phyloP scores from a whole-genome alignment of 2,888 invertebrate genomes.

The Philaethria dido region DNA sequence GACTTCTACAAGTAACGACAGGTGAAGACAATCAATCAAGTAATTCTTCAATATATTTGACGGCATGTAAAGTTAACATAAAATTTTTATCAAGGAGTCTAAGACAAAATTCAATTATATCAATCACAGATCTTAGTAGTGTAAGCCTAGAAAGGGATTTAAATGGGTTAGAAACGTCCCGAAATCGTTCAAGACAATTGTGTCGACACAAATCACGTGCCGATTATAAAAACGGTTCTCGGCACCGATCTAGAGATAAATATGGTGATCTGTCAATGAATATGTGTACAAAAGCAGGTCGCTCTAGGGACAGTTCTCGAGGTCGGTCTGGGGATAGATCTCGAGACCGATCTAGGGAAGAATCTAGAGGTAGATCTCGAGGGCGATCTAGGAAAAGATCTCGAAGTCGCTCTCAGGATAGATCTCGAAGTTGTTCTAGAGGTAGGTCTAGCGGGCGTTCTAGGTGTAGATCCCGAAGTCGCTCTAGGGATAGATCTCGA shows the following conservation, averaged over 20 bases:
- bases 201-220: neutral
- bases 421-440: conserved; percentile 38
- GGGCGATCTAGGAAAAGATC: conserved; percentile 29
- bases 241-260: conserved; percentile 21
- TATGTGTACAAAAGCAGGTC: conserved; percentile 17
- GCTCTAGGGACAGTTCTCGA: conserved; percentile 29
- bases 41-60: conserved; percentile 22
- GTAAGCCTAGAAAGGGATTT: too few species aligned
- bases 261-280: neutral
- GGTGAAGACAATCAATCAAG: conserved; percentile 30
- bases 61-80: neutral
- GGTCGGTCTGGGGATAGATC: conserved; percentile 29
- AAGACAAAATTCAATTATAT: neutral
- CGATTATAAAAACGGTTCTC: conserved; percentile 26
- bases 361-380: conserved; percentile 29
- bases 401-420: conserved; percentile 21
- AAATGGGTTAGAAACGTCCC: neutral
- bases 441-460: conserved; percentile 34
- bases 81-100: neutral
- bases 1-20: conserved; percentile 14
- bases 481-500: conserved; percentile 29
- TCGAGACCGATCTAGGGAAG: conserved; percentile 24
- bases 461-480: neutral
- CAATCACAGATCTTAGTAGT: too few species aligned
- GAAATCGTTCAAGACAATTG: conserved; percentile 25